These are phyloP conservation scores for Phengaris arion DNA, from an alignment of 2,888 invertebrate genomes.

Conservation along the genomic window DNA sequence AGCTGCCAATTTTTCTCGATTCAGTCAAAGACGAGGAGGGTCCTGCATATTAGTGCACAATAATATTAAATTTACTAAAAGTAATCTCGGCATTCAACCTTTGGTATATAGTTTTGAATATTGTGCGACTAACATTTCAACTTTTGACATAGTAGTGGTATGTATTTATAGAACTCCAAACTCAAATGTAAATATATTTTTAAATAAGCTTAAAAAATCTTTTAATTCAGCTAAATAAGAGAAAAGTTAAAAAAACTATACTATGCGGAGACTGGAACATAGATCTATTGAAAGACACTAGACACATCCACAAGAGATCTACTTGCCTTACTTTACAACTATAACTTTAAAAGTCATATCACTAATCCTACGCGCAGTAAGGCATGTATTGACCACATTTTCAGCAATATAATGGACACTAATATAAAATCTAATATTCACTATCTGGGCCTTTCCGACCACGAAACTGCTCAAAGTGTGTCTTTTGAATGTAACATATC, in stretches of 20 bases:
- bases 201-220: slow-evolving; percentile 2
- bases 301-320: slow-evolving; percentile 4
- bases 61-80: background rate
- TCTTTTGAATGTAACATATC: background rate
- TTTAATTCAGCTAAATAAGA: background rate
- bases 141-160: slow-evolving; percentile 17
- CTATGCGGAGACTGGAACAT: slow-evolving; percentile 23
- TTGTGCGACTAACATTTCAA: background rate
- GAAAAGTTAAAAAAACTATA: background rate
- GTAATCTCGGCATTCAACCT: background rate
- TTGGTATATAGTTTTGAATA: slow-evolving; percentile 18
- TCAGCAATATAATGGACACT: background rate
- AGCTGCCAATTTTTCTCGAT: slow-evolving; percentile 15
- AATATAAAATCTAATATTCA: slow-evolving; percentile 11
- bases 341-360: slow-evolving; percentile 26
- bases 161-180: slow-evolving; percentile 29
- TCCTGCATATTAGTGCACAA: slow-evolving; percentile 21
- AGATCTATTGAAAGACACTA: slow-evolving; percentile 20
- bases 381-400: slow-evolving; percentile 23
- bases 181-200: slow-evolving; percentile 22
- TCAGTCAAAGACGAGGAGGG: slow-evolving; percentile 25
- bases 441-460: background rate
- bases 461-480: slow-evolving; percentile 22
- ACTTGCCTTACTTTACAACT: slow-evolving; percentile 10
- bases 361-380: slow-evolving; percentile 20